Evolutionary conservation across 2,888 invertebrate genomes (phyloP).

Genomic region (Strigamia maritima): DNA sequence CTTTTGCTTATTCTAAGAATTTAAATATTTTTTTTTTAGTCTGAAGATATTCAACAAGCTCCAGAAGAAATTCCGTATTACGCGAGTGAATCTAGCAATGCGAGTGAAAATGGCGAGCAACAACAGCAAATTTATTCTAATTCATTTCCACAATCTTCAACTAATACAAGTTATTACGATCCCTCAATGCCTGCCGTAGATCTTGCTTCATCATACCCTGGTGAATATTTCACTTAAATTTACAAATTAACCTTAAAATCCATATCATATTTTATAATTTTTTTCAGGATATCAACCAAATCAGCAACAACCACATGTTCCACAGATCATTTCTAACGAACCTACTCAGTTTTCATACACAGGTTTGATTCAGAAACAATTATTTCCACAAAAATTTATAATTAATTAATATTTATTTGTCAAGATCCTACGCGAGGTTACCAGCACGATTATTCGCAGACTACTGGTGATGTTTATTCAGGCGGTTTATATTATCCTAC

Average conservation of each 20-base stretch:
- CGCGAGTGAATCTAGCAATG: background rate
- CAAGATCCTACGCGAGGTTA: background rate
- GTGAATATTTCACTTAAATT: too few relatives aligned
- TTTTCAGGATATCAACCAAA: background rate
- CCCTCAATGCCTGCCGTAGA: background rate
- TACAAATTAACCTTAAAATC: too few relatives aligned
- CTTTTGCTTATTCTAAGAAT: background rate
- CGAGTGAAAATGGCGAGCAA: background rate
- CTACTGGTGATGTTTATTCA: background rate
- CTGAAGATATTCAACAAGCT: background rate
- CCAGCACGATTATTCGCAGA: background rate
- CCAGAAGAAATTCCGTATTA: background rate
- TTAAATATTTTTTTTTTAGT: background rate
- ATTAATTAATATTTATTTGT: background rate
- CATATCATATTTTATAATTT: too few relatives aligned
- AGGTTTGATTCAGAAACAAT: background rate
- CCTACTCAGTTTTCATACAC: background rate
- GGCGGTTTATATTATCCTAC: background rate
- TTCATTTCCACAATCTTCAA: background rate
- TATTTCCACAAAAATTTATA: background rate
- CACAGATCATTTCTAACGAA: background rate
- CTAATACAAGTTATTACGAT: background rate
- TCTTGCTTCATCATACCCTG: too few relatives aligned
- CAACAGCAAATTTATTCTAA: background rate
- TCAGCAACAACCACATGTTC: background rate